Evolutionary conservation across 2,888 invertebrate species (phyloP), one percentile per base, ranked within the genome.

Genomic region (Tortricodes alternella): DNA sequence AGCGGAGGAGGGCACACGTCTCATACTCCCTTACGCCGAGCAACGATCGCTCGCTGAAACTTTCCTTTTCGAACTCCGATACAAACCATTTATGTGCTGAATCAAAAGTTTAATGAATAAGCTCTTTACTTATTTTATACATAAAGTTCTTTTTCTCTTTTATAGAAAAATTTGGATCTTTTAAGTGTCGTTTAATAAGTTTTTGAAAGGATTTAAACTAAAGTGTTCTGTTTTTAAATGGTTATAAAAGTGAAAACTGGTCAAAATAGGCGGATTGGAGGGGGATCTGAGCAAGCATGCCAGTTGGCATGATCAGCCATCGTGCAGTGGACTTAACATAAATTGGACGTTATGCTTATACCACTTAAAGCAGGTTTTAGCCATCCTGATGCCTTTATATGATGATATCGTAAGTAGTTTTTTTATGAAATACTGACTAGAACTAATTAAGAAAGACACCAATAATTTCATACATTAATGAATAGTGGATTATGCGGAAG

Each of bases 381-480:
- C 78, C 57, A 76, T 85, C 77, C 83, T 86, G 62, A 89, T 90
- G 89, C 86, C 89, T 73, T 78, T 78, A 81, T 87, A 89, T 82
- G 83, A 89, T 87, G 85, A 85, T 67, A 81, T 84, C 78, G 89
- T 89, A 63, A 88, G 89, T 64, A n/a, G n/a, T n/a, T n/a, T n/a
- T n/a, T n/a, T n/a, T n/a, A n/a, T n/a, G n/a, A n/a, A n/a, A n/a
- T n/a, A n/a, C n/a, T n/a, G n/a, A n/a, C n/a, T n/a, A n/a, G n/a
- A n/a, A n/a, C n/a, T n/a, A n/a, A n/a, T n/a, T n/a, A n/a, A n/a
- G n/a, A n/a, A n/a, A n/a, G n/a, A n/a, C n/a, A n/a, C n/a, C n/a
- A n/a, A n/a, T n/a, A n/a, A n/a, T n/a, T n/a, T n/a, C n/a, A n/a
- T n/a, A n/a, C n/a, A n/a, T n/a, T n/a, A n/a, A n/a, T n/a, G n/a